Evolutionary conservation across 92 coral and sea anemone genomes (phyloP).

Genomic region (Zoanthus sansibaricus): DNA sequence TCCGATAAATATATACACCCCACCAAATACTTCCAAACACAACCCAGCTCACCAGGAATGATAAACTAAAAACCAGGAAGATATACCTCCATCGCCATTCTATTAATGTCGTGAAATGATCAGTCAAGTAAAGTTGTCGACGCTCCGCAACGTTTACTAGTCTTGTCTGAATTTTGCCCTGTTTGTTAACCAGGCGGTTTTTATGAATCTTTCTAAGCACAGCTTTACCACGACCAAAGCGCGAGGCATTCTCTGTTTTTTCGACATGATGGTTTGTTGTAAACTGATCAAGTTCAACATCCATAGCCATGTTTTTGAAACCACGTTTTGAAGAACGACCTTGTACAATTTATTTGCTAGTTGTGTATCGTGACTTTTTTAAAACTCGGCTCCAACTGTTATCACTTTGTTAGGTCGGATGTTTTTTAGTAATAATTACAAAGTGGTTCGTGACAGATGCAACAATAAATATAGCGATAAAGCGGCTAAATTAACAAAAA

Average conservation of each 20-base stretch:
- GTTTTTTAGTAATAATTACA: slow-evolving; percentile 2
- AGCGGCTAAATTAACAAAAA: not conserved
- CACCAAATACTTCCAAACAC: slow-evolving; percentile 93
- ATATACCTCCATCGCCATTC: slow-evolving; percentile 97
- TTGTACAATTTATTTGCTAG: not conserved
- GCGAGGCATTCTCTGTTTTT: slow-evolving; percentile 66
- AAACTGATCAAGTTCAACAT: slow-evolving; percentile 46
- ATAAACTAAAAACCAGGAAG: slow-evolving; percentile 74
- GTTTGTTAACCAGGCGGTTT: slow-evolving; percentile 82
- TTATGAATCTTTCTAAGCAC: slow-evolving; percentile 73
- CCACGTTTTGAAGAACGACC: not conserved
- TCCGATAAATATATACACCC: slow-evolving; percentile 80
- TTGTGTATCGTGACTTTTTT: slow-evolving; percentile 34
- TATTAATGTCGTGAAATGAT: slow-evolving; percentile 93
- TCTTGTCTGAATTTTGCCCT: slow-evolving; percentile 75
- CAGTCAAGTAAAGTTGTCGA: slow-evolving; percentile 78
- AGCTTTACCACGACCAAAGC: slow-evolving; percentile 69
- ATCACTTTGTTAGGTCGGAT: not conserved
- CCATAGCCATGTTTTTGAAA: slow-evolving; percentile 23
- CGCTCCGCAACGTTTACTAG: slow-evolving; percentile 79
- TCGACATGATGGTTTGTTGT: slow-evolving; percentile 46
- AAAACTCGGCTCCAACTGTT: not conserved
- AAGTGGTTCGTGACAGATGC: slow-evolving; percentile 7
- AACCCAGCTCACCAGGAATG: slow-evolving; percentile 88
- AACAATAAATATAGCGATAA: not conserved